These are phyloP conservation scores for Pseudomugil tenellus DNA, from an alignment of 2,797 vertebrate genomes.

Conservation along the genomic window DNA sequence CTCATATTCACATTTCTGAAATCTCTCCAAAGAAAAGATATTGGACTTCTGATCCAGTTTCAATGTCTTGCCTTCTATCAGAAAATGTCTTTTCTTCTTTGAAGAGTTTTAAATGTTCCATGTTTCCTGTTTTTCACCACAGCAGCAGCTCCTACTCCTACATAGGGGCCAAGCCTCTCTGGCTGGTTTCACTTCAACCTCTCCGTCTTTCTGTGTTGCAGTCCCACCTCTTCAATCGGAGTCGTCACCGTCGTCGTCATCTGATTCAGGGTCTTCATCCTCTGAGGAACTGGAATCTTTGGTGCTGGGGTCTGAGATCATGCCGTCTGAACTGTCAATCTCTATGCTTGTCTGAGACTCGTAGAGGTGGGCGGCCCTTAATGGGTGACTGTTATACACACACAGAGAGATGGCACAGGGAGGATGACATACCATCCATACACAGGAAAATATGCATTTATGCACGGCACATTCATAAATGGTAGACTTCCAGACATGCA, in stretches of 20 bases:
- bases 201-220: slow-evolving; percentile 17
- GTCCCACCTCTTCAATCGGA: slow-evolving; percentile 58
- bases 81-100: slow-evolving; percentile 12
- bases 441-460: neutral
- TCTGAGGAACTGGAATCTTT: slow-evolving; percentile 62
- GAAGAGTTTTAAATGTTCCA: slow-evolving; percentile 2
- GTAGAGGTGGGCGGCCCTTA: slow-evolving; percentile 68
- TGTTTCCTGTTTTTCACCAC: slow-evolving; percentile 10
- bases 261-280: slow-evolving; percentile 54
- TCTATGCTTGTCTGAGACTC: slow-evolving; percentile 63
- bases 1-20: neutral
- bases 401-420: slow-evolving; percentile 22
- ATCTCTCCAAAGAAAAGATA: slow-evolving; percentile 1
- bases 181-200: slow-evolving; percentile 21
- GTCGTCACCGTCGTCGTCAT: slow-evolving; percentile 42
- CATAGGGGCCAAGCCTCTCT: slow-evolving; percentile 5
- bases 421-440: slow-evolving; percentile 21
- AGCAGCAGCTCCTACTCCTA: slow-evolving; percentile 14
- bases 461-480: slow-evolving; percentile 31
- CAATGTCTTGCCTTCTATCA: slow-evolving; percentile 13
- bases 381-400: slow-evolving; percentile 68
- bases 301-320: slow-evolving; percentile 76
- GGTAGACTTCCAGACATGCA: slow-evolving; percentile 36
- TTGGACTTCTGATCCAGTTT: slow-evolving; percentile 1
- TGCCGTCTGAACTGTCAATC: slow-evolving; percentile 77